Conservation (phyloP, 2,113 vertebrate species). For the Prinia subflava region DNA sequence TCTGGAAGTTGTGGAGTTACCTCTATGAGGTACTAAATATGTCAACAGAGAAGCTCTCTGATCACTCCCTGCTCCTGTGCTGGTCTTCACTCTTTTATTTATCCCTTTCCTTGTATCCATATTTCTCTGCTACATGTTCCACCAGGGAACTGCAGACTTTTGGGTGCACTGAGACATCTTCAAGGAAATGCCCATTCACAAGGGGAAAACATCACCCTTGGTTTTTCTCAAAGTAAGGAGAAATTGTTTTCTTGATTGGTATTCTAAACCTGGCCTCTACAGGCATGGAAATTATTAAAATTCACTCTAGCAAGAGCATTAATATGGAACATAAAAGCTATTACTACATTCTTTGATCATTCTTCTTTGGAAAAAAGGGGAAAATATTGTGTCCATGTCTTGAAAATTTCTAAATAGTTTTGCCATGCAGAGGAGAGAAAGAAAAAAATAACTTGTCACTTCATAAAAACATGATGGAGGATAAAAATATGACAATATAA, state of each 20-base stretch:
- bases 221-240: not conserved
- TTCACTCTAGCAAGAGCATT: not conserved
- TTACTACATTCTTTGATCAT: not conserved
- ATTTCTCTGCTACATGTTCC: not conserved
- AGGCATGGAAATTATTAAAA: not conserved
- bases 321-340: not conserved
- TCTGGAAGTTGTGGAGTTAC: not conserved
- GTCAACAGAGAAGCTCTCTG: not conserved
- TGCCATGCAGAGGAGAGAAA: not conserved
- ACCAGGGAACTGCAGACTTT: not conserved
- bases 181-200: not conserved
- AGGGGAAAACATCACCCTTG: not conserved
- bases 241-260: not conserved
- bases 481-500: not conserved
- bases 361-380: not conserved
- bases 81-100: not conserved
- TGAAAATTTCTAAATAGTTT: not conserved
- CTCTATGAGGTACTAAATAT: not conserved
- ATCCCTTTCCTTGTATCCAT: not conserved
- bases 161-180: not conserved
- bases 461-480: not conserved
- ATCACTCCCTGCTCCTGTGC: not conserved
- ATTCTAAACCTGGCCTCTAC: not conserved
- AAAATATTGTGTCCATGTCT: not conserved
- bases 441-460: not conserved